Conservation (phyloP, 2,888 invertebrate species). For the Drosophila diplacantha region DNA sequence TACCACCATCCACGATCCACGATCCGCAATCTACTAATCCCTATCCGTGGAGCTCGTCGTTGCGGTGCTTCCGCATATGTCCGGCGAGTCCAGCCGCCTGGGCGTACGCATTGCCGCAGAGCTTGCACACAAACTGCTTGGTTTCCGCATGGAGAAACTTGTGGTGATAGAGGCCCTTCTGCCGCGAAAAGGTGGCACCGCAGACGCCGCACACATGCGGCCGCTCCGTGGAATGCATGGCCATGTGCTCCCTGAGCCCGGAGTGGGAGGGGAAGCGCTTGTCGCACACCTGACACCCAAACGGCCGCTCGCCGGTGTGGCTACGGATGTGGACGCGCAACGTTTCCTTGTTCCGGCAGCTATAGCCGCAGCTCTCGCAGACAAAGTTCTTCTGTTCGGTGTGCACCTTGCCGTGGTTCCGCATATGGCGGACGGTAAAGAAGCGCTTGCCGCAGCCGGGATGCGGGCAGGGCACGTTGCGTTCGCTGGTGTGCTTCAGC, state of each 20-base stretch:
- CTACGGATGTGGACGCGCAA: conserved; percentile 68
- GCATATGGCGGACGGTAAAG: conserved; percentile 61
- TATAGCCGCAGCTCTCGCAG: conserved; percentile 72
- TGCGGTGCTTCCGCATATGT: conserved; percentile 75
- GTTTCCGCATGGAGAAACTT: conserved; percentile 67
- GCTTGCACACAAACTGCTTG: conserved; percentile 73
- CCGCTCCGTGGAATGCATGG: conserved; percentile 72
- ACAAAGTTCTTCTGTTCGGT: conserved; percentile 68
- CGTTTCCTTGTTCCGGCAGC: conserved; percentile 67
- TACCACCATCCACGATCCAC: neutral
- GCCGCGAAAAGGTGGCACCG: conserved; percentile 68
- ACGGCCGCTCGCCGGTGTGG: conserved; percentile 73
- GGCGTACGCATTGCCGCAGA: conserved; percentile 72
- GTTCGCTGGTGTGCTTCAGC: conserved; percentile 60
- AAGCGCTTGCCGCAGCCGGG: conserved; percentile 69
- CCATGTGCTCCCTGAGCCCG: conserved; percentile 68
- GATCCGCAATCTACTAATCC: neutral
- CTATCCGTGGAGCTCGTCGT: conserved; percentile 51
- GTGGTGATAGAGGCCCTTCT: conserved; percentile 71
- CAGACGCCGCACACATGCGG: conserved; percentile 68
- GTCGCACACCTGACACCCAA: conserved; percentile 63
- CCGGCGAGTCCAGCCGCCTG: conserved; percentile 75
- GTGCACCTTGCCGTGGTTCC: conserved; percentile 65
- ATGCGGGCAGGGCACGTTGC: conserved; percentile 60
- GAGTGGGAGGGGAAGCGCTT: conserved; percentile 69